A percentile compares a stretch with the other conserved stretches of the same genome.
These are phyloP conservation scores for Psilopsiagon aurifrons DNA, from an alignment of 2,113 vertebrate genomes.

Conservation along the genomic window DNA sequence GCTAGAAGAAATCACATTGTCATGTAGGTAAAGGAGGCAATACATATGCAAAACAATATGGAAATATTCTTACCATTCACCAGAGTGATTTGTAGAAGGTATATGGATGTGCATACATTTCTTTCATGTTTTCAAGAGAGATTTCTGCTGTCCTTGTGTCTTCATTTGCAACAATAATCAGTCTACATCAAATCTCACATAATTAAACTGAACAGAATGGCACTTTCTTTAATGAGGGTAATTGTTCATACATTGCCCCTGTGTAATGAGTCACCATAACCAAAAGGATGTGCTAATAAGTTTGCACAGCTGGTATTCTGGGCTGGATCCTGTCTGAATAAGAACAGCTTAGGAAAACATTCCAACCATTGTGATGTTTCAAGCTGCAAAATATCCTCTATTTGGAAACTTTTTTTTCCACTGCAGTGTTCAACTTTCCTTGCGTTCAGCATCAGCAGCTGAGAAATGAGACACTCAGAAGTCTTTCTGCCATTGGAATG, in stretches of 20 bases:
- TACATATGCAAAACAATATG: neutral
- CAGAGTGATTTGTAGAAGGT: neutral
- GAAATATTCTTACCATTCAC: neutral
- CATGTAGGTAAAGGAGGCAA: neutral
- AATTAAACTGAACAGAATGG: constrained; percentile 47
- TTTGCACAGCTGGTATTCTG: constrained; percentile 47
- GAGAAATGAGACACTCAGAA: neutral
- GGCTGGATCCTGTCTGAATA: constrained; percentile 6
- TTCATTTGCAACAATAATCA: neutral
- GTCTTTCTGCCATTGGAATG: neutral
- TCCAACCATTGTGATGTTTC: neutral
- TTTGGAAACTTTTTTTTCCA: neutral
- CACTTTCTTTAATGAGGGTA: constrained; percentile 14
- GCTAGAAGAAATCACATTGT: neutral
- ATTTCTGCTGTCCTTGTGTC: neutral
- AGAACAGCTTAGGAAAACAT: neutral
- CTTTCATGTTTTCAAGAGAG: neutral
- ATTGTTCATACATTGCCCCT: neutral
- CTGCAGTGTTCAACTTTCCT: neutral
- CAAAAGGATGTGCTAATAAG: constrained; percentile 36
- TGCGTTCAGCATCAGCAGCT: neutral
- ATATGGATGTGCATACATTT: neutral
- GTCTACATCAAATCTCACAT: constrained; percentile 6
- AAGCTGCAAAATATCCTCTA: neutral
- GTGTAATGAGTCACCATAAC: constrained; percentile 52